A percentile compares a stretch with the other conserved stretches of the same genome.
Conservation (phyloP, 2,888 invertebrate species). For the Dermolepida albohirtum region DNA sequence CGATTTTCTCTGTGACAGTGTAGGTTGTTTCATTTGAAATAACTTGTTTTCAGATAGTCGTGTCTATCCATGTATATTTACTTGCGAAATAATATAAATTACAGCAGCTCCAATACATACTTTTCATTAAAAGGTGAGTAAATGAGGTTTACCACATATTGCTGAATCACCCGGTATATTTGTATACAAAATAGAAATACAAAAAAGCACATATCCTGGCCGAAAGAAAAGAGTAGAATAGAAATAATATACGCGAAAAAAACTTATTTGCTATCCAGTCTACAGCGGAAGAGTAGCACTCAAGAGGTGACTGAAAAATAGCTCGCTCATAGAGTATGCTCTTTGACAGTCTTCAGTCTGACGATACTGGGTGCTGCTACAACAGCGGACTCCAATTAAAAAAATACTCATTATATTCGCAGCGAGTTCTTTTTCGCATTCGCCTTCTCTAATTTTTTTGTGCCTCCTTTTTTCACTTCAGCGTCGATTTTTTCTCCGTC, state of each 20-base stretch:
- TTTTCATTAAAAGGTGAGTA: too few relatives aligned
- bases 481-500: slow-evolving; percentile 10
- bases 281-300: slow-evolving; percentile 25
- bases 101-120: too few relatives aligned
- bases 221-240: background rate
- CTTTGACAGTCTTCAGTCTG: slow-evolving; percentile 55
- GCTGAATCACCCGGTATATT: too few relatives aligned
- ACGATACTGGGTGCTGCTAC: background rate
- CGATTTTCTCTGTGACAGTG: too few relatives aligned
- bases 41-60: too few relatives aligned
- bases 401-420: slow-evolving; percentile 55
- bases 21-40: too few relatives aligned
- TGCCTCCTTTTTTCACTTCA: background rate
- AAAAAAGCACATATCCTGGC: too few relatives aligned
- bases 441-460: slow-evolving; percentile 2
- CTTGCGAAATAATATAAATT: too few relatives aligned
- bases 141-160: too few relatives aligned
- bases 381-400: slow-evolving; percentile 54
- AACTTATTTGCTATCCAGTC: slow-evolving; percentile 32
- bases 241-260: slow-evolving; percentile 32
- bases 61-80: too few relatives aligned
- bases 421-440: slow-evolving; percentile 47
- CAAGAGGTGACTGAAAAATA: slow-evolving; percentile 39
- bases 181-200: too few relatives aligned
- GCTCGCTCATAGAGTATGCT: slow-evolving; percentile 51